phyloP scores from a whole-genome alignment of 2,113 vertebrate species.

The Montifringilla adamsi region DNA sequence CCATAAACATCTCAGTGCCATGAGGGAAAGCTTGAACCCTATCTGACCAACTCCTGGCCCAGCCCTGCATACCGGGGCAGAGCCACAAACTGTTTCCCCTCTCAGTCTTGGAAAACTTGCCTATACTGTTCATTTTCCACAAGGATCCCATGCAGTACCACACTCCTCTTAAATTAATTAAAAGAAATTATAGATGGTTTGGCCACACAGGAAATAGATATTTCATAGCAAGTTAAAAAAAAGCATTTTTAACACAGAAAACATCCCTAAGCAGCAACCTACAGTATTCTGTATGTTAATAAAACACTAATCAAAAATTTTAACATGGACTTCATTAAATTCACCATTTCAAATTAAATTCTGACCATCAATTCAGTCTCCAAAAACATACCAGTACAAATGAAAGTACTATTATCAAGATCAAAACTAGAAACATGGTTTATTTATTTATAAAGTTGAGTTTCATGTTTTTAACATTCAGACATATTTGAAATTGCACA shows the following conservation, averaged over 20 bases:
- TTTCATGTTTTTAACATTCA: background rate
- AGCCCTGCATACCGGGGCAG: background rate
- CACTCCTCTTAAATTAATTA: background rate
- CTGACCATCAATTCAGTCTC: background rate
- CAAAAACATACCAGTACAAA: background rate
- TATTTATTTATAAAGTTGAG: background rate
- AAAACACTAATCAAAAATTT: background rate
- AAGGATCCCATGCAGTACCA: background rate
- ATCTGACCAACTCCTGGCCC: background rate
- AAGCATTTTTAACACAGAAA: background rate
- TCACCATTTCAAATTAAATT: background rate
- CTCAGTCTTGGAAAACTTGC: background rate
- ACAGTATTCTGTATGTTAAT: background rate
- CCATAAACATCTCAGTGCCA: background rate
- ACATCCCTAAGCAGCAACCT: background rate
- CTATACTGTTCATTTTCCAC: background rate
- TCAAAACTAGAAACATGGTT: background rate
- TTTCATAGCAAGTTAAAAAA: background rate
- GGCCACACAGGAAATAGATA: background rate
- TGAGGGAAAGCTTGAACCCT: background rate
- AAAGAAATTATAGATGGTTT: background rate
- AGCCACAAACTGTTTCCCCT: background rate
- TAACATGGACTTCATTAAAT: background rate
- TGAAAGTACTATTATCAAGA: background rate
- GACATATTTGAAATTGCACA: background rate